phyloP scores from a whole-genome alignment of 2,888 invertebrate species.

The Tholera decimalis region DNA sequence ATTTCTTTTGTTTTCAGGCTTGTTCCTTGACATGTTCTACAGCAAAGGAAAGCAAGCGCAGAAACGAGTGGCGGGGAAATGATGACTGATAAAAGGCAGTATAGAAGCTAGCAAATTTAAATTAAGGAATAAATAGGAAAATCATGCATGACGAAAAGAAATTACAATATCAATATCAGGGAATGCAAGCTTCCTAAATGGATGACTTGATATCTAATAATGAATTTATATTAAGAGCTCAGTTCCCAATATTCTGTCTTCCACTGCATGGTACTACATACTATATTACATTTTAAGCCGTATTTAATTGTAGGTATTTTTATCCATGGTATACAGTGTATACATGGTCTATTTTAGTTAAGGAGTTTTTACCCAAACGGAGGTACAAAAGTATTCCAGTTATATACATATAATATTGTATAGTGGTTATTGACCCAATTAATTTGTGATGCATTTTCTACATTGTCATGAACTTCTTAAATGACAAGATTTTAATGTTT shows the following conservation, averaged over 20 bases:
- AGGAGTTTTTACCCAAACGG: no score
- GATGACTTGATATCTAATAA: background rate
- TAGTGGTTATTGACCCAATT: no score
- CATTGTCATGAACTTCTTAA: no score
- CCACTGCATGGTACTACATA: background rate
- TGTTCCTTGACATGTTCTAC: constrained; percentile 95
- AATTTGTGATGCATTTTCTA: no score
- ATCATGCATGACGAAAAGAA: background rate
- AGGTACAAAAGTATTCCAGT: no score
- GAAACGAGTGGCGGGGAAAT: constrained; percentile 78
- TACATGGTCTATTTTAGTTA: no score
- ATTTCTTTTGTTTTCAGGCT: constrained; percentile 91
- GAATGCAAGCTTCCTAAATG: background rate
- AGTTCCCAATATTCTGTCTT: background rate
- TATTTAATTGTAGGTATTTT: no score
- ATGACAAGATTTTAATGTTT: no score
- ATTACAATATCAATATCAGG: background rate
- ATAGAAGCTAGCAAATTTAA: constrained; percentile 28
- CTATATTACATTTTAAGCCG: no score
- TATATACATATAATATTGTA: no score
- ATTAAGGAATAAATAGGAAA: constrained; percentile 4
- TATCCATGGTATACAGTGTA: no score
- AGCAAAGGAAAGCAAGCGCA: constrained; percentile 88
- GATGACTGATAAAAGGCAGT: constrained; percentile 39
- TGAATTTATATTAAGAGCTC: constrained; percentile 2